phyloP scores from a whole-genome alignment of 2,113 vertebrate species.

The Pteruthius melanotis region DNA sequence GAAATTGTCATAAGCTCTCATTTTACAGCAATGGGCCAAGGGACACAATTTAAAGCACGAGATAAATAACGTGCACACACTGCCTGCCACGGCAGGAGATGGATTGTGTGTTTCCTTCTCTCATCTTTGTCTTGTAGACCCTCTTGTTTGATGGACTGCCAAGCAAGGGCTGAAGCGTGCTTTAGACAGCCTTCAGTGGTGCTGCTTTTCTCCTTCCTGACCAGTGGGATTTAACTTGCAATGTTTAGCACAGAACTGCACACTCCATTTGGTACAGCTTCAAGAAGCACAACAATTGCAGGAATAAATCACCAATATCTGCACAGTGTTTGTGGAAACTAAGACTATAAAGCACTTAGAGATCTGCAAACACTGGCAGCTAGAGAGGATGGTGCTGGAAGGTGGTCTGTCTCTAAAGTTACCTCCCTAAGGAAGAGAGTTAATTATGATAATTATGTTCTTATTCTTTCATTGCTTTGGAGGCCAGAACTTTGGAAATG shows the following conservation, averaged over 20 bases:
- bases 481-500: neutral
- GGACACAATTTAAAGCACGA: neutral
- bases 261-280: neutral
- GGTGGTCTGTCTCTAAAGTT: neutral
- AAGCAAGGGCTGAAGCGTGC: neutral
- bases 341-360: neutral
- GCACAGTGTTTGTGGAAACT: neutral
- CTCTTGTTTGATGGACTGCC: neutral
- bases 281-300: conserved; percentile 55
- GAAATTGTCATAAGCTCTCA: neutral
- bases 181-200: neutral
- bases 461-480: neutral
- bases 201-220: neutral
- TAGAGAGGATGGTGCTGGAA: neutral
- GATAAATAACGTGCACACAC: neutral
- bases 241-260: neutral
- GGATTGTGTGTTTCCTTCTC: neutral
- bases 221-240: conserved; percentile 2
- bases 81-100: neutral
- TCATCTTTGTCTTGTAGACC: neutral
- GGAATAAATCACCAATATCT: conserved; percentile 54
- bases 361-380: neutral
- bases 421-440: neutral
- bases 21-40: neutral
- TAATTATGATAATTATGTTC: neutral